A percentile compares a stretch with the other conserved stretches of the same genome.
Conservation (phyloP, 2,113 vertebrate species). For the Eudyptes chrysolophus region DNA sequence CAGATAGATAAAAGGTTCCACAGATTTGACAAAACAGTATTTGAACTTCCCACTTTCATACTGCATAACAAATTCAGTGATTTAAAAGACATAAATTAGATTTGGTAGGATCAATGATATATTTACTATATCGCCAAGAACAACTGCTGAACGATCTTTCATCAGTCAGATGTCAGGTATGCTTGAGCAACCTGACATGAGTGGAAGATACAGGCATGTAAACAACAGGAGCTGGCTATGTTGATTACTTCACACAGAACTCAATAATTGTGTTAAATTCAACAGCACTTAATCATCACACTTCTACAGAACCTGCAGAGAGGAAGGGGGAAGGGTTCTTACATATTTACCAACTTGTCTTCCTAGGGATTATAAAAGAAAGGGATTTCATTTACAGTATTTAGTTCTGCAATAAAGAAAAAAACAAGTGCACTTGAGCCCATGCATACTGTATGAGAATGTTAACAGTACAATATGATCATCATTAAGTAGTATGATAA, state of each 20-base stretch:
- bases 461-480: conserved; percentile 63
- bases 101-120: conserved; percentile 49
- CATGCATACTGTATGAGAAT: conserved; percentile 65
- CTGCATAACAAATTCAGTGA: conserved; percentile 35
- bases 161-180: background rate
- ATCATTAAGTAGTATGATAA: conserved; percentile 58
- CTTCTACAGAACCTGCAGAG: conserved; percentile 59
- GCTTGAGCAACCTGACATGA: background rate
- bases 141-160: background rate
- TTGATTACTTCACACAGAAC: conserved; percentile 42
- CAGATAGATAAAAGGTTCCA: conserved; percentile 40
- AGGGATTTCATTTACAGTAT: conserved; percentile 57
- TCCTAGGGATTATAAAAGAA: conserved; percentile 53
- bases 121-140: background rate
- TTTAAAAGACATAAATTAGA: conserved; percentile 40
- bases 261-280: conserved; percentile 29
- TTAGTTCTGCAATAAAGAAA: conserved; percentile 66
- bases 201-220: conserved; percentile 40
- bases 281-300: conserved; percentile 24
- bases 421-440: conserved; percentile 62
- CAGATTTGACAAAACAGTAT: conserved; percentile 6
- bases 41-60: conserved; percentile 39
- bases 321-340: conserved; percentile 27
- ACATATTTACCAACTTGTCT: conserved; percentile 24
- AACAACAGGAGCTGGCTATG: conserved; percentile 57